These are phyloP conservation scores for Synergus gifuensis DNA, from an alignment of 2,888 invertebrate genomes.

Conservation along the genomic window DNA sequence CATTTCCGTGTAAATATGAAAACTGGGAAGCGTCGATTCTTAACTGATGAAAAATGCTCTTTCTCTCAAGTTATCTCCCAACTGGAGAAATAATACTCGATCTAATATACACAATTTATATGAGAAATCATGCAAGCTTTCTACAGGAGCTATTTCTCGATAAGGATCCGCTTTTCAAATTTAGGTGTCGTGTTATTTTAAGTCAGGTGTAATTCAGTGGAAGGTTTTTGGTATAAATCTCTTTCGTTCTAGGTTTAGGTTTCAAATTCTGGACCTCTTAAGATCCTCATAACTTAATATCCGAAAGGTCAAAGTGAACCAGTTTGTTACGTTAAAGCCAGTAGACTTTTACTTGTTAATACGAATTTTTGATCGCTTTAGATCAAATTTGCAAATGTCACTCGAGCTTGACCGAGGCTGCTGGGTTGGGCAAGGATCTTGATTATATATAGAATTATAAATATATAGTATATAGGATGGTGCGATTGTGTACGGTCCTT, in stretches of 20 bases:
- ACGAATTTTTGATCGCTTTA: not conserved
- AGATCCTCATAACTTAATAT: not conserved
- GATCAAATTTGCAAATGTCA: conserved; percentile 7
- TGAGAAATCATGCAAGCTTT: too few species aligned
- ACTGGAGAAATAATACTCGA: not conserved
- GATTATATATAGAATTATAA: not conserved
- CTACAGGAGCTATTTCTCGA: too few species aligned
- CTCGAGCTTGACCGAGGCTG: conserved; percentile 21
- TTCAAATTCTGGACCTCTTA: not conserved
- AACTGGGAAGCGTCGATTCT: not conserved
- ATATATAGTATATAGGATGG: conserved; percentile 3
- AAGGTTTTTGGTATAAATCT: too few species aligned
- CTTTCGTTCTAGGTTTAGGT: not conserved
- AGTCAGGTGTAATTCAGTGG: too few species aligned
- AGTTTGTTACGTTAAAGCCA: not conserved
- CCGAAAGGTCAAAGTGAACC: conserved; percentile 15
- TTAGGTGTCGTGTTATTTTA: too few species aligned
- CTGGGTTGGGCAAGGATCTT: not conserved
- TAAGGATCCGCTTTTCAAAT: too few species aligned
- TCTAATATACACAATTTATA: too few species aligned
- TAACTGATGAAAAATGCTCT: conserved; percentile 14
- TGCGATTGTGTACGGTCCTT: conserved; percentile 24
- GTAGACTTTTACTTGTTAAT: not conserved
- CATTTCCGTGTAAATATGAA: conserved; percentile 29
- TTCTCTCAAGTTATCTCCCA: not conserved